phyloP scores from a whole-genome alignment of 2,888 invertebrate genomes.

The Caenorhabditis virilis region DNA sequence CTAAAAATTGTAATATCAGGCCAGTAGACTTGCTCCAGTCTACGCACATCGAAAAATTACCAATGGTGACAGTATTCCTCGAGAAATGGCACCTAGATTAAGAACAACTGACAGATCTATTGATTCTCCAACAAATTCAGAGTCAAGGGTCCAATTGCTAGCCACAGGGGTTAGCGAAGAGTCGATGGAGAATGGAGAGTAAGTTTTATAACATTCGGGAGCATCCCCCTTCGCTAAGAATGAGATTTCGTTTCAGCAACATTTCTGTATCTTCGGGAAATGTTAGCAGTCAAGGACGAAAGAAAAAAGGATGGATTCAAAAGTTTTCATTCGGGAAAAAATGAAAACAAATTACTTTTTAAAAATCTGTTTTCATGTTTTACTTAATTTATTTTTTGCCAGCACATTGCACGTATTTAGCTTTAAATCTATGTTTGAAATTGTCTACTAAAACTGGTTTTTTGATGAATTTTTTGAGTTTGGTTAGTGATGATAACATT shows the following conservation, averaged over 20 bases:
- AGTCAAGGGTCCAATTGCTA: slow-evolving; percentile 16
- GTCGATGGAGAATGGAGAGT: slow-evolving; percentile 28
- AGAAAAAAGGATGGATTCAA: slow-evolving; percentile 27
- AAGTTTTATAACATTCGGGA: background rate
- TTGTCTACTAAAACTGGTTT: no score
- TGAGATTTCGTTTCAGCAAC: slow-evolving; percentile 16
- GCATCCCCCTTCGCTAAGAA: background rate
- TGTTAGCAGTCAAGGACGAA: slow-evolving; percentile 16
- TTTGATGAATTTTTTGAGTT: no score
- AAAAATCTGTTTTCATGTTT: background rate
- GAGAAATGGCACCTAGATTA: slow-evolving; percentile 36
- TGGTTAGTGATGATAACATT: no score
- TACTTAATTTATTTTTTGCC: background rate
- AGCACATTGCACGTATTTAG: background rate
- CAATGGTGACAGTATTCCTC: slow-evolving; percentile 35
- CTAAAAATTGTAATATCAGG: no score
- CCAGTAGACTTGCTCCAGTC: slow-evolving; percentile 44
- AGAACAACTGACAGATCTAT: slow-evolving; percentile 20
- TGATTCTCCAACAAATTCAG: slow-evolving; percentile 34
- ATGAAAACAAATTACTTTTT: slow-evolving; percentile 11
- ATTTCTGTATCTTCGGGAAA: slow-evolving; percentile 26
- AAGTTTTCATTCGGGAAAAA: slow-evolving; percentile 32
- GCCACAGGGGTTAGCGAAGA: slow-evolving; percentile 23
- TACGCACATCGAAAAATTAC: slow-evolving; percentile 39
- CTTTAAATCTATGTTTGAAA: no score